Evolutionary conservation across 1,140 invertebrate species (phyloP), one percentile per base, ranked within the genome.

Genomic region (Dryas iulia): DNA sequence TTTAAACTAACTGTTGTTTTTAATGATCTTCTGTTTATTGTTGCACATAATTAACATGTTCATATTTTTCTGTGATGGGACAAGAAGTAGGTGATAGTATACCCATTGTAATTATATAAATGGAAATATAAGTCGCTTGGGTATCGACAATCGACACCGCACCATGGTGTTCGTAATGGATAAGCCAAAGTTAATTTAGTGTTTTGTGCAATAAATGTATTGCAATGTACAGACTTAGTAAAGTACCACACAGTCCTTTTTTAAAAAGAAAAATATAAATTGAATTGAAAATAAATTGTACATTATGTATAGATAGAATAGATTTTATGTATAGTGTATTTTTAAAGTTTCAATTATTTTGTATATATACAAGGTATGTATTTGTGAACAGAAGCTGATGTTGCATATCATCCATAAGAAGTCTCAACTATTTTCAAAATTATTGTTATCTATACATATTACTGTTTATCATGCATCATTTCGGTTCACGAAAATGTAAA

Each of bases 101-200:
- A 73, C 70, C 59, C 69, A 71, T 47, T 75, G 64, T 71, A 47
- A 71, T 74, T 53, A 56, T 59, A 56, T 60, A 65, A 65, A 65
- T 54, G 30, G 58, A 67, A 77, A 59, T 71, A 72, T 65, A 24
- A 74, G 70, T 78, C 77, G 68, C 76, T 78, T 78, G 79, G 71
- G 69, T 81, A 81, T 76, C 72, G 59, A 82, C 80, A 81, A 80
- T 76, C 73, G 58, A 81, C 80, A 81, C 81, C 75, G 70, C 69
- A 72, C 61, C 69, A 58, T 28, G 73, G 71, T 79, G 82, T 85
- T 84, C 83, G 58, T 86, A 85, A 89, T 87, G 78, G 80, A 82
- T 89, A 90, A 91, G 89, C 89, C 89, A 91, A 91, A 91, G 89
- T 87, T 89, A 90, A 84, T 87, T 89, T 88, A 85, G 77, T 86